phyloP scores from a whole-genome alignment of 2,113 vertebrate species.

The Chlamydotis undulata region DNA sequence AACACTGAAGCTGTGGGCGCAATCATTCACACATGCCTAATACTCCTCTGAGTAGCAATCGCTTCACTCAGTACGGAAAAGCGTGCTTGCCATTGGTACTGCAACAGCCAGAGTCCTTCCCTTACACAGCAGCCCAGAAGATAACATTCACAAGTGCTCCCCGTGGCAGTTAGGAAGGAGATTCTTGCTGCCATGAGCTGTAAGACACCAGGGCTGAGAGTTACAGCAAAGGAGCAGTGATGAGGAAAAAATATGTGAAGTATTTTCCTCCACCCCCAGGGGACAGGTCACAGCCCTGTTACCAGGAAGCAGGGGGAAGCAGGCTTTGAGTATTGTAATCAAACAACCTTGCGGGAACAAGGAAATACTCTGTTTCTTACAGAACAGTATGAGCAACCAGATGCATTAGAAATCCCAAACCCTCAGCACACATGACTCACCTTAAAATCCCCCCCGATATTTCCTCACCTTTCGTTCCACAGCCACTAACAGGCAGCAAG shows the following conservation, averaged over 20 bases:
- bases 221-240: not conserved
- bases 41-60: not conserved
- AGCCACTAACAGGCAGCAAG: not conserved
- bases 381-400: not conserved
- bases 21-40: constrained; percentile 8
- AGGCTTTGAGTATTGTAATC: not conserved
- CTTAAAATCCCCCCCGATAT: fast-evolving
- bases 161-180: not conserved
- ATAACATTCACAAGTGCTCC: not conserved
- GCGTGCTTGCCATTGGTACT: not conserved
- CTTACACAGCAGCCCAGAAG: not conserved
- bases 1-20: not conserved
- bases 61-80: not conserved
- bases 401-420: not conserved
- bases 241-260: constrained; percentile 37
- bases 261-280: constrained; percentile 30
- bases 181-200: not conserved
- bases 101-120: not conserved
- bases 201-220: not conserved
- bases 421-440: not conserved
- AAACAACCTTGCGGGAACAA: not conserved
- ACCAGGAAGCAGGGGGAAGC: not conserved
- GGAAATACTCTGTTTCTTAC: not conserved
- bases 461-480: not conserved
- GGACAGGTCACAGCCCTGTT: not conserved